A percentile compares a stretch with the other conserved stretches of the same genome.
Conservation (phyloP, 2,888 invertebrate species). For the Protonemura montana region DNA sequence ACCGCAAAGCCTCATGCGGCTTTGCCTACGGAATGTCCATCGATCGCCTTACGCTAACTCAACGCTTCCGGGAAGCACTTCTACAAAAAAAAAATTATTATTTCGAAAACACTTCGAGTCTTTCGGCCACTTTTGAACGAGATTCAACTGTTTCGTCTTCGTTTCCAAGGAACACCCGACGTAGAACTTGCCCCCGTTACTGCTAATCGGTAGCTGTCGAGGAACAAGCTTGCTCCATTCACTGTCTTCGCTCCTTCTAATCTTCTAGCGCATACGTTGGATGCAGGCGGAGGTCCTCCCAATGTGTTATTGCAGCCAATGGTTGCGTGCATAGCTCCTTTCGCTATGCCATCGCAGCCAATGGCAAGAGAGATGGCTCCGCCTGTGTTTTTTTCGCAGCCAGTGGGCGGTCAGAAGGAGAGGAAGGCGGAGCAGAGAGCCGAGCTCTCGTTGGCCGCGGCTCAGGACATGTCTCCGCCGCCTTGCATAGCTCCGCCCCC, state of each 20-base stretch:
- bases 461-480: not conserved
- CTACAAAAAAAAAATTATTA: not conserved
- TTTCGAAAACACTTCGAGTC: conserved; percentile 7
- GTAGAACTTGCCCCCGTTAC: not conserved
- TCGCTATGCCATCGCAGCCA: not conserved
- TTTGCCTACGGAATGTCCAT: not conserved
- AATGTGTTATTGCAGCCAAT: not conserved
- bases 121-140: not conserved
- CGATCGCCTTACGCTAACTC: not conserved
- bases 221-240: not conserved
- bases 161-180: not conserved
- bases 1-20: not conserved
- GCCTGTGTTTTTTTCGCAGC: not conserved
- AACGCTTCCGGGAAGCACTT: not conserved
- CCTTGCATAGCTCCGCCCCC: conserved; percentile 59
- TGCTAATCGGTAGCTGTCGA: not conserved
- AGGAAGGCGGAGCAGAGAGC: conserved; percentile 12
- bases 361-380: not conserved
- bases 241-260: not conserved
- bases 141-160: conserved; percentile 7
- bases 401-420: not conserved
- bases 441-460: conserved; percentile 24
- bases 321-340: not conserved
- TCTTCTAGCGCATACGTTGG: not conserved
- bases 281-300: not conserved